Conservation (phyloP, 2,113 vertebrate genomes). For the Notothenia rossii region DNA sequence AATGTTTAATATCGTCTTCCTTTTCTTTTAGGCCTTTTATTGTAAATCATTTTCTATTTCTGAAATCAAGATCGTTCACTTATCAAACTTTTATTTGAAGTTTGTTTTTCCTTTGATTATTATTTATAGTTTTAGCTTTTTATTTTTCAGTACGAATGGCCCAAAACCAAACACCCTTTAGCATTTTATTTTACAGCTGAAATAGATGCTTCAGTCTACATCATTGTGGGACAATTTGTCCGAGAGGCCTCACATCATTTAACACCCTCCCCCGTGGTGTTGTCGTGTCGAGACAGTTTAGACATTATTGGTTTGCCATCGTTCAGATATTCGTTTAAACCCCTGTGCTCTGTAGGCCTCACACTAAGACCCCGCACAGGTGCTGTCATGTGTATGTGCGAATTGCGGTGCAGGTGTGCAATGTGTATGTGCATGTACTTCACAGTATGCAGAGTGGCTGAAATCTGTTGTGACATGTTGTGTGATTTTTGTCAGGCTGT, state of each 20-base stretch:
- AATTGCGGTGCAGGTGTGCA: constrained; percentile 58
- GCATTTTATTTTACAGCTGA: background rate
- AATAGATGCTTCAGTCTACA: constrained; percentile 10
- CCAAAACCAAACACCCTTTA: background rate
- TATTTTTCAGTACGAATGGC: background rate
- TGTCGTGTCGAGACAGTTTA: constrained; percentile 35
- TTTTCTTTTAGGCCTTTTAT: background rate
- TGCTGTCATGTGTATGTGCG: constrained; percentile 51
- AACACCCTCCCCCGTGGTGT: constrained; percentile 31
- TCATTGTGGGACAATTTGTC: constrained; percentile 25
- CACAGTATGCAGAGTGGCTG: constrained; percentile 8
- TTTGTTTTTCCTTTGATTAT: background rate
- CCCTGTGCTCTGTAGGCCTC: constrained; percentile 26
- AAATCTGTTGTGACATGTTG: constrained; percentile 52
- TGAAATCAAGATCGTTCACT: background rate
- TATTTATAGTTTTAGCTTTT: background rate
- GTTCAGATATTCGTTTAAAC: constrained; percentile 37
- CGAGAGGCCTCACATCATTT: constrained; percentile 44
- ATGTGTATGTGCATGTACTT: constrained; percentile 20
- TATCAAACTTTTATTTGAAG: background rate
- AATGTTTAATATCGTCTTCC: background rate
- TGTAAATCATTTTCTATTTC: background rate
- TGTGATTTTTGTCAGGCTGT: constrained; percentile 85
- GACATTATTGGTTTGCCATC: constrained; percentile 50
- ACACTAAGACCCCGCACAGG: constrained; percentile 38